Conservation (phyloP, 1,140 invertebrate species). For the Lordiphosa clarofinis region DNA sequence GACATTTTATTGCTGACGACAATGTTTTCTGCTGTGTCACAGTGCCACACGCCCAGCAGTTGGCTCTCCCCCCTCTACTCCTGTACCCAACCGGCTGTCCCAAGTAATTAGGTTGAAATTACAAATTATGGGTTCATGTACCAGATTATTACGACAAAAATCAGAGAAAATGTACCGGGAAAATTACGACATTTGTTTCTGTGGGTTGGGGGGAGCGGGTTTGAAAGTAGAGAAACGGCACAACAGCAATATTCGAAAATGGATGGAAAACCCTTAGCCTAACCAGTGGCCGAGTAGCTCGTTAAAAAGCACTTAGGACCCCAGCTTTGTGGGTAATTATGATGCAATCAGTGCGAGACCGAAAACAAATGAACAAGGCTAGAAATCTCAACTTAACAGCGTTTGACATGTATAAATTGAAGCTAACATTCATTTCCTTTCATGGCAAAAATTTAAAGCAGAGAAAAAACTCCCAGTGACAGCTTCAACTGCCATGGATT, state of each 20-base stretch:
- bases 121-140: constrained; percentile 74
- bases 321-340: constrained; percentile 54
- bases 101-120: constrained; percentile 76
- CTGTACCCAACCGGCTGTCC: constrained; percentile 4
- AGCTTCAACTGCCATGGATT: constrained; percentile 1
- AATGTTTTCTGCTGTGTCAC: constrained; percentile 46
- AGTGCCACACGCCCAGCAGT: background rate
- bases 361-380: constrained; percentile 39
- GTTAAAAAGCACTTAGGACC: constrained; percentile 71
- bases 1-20: constrained; percentile 67
- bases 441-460: constrained; percentile 3
- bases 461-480: background rate
- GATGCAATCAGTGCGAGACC: constrained; percentile 57
- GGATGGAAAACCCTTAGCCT: constrained; percentile 21
- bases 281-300: constrained; percentile 41
- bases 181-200: constrained; percentile 46
- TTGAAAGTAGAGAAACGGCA: constrained; percentile 19
- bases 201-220: constrained; percentile 15
- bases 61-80: background rate
- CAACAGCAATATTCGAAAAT: constrained; percentile 31
- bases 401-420: constrained; percentile 13
- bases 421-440: constrained; percentile 27
- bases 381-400: constrained; percentile 57
- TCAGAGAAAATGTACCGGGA: constrained; percentile 41
- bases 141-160: constrained; percentile 69